These are phyloP conservation scores for Spinibarbus caldwelli DNA, from an alignment of 2,797 vertebrate genomes.

Conservation along the genomic window DNA sequence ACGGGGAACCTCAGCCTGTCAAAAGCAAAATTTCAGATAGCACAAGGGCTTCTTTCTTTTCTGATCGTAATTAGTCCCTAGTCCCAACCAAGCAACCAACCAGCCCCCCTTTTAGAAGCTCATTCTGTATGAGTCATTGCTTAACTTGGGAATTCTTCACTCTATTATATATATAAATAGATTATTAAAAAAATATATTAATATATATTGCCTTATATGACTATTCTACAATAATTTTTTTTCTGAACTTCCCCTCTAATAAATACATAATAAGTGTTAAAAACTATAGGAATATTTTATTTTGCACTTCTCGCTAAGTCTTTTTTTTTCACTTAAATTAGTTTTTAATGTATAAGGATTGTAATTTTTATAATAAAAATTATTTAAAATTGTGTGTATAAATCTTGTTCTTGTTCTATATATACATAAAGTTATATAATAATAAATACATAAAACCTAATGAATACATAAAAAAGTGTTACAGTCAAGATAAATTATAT, in stretches of 20 bases:
- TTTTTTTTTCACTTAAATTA: neutral
- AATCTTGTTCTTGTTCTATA: too few species aligned
- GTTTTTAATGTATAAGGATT: neutral
- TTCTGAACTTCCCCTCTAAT: neutral
- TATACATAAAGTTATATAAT: too few species aligned
- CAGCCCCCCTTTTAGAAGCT: neutral
- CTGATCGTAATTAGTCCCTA: neutral
- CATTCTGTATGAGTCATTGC: slow-evolving; percentile 25
- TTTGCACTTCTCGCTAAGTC: neutral
- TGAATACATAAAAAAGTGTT: too few species aligned
- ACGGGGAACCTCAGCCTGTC: neutral
- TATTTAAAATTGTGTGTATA: too few species aligned
- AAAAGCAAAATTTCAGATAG: slow-evolving; percentile 20
- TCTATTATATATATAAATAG: neutral
- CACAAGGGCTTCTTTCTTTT: slow-evolving; percentile 34
- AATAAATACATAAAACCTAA: too few species aligned
- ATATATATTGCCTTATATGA: neutral
- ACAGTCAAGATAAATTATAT: too few species aligned
- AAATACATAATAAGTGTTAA: neutral
- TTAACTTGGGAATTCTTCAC: neutral
- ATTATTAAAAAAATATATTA: neutral
- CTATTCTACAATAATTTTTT: neutral
- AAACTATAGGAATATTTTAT: neutral
- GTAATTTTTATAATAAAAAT: neutral
- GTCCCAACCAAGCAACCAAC: neutral